phyloP scores from a whole-genome alignment of 2,888 invertebrate species.

The Trisateles emortualis region DNA sequence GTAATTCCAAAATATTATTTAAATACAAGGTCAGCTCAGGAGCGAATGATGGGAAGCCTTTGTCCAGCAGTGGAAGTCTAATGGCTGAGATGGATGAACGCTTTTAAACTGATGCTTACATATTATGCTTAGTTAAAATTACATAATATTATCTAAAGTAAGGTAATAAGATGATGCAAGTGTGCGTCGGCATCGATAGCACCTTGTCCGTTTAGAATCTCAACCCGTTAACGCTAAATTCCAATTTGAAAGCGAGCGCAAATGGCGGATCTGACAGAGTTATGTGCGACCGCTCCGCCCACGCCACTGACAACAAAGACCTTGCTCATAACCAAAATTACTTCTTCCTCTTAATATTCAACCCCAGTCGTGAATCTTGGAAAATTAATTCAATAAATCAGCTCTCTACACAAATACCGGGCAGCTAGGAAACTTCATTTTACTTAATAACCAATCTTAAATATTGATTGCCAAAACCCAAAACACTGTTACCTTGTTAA shows the following conservation, averaged over 20 bases:
- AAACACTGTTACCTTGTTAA: constrained; percentile 50
- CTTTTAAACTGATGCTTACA: too few species aligned
- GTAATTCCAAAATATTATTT: too few species aligned
- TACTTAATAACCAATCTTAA: constrained; percentile 63
- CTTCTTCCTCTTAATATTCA: constrained; percentile 79
- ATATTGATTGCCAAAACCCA: constrained; percentile 55
- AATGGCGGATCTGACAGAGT: constrained; percentile 61
- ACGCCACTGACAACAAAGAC: constrained; percentile 72
- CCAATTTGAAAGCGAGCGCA: constrained; percentile 56
- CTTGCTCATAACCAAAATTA: constrained; percentile 76
- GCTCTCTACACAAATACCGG: constrained; percentile 67
- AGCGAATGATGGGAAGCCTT: too few species aligned
- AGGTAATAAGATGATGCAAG: background rate
- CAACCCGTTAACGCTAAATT: constrained; percentile 60
- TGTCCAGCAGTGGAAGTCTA: too few species aligned
- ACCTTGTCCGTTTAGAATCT: constrained; percentile 18
- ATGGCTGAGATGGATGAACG: too few species aligned
- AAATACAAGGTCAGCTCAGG: too few species aligned
- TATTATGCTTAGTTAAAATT: too few species aligned
- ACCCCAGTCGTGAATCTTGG: constrained; percentile 70
- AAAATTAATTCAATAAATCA: constrained; percentile 84
- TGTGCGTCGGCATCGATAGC: background rate
- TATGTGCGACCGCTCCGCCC: constrained; percentile 61
- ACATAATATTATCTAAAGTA: too few species aligned
- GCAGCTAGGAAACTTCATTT: constrained; percentile 68